phyloP scores from a whole-genome alignment of 30 jellyfish, hydroid and myxozoan species.

The Turritopsis dohrnii region DNA sequence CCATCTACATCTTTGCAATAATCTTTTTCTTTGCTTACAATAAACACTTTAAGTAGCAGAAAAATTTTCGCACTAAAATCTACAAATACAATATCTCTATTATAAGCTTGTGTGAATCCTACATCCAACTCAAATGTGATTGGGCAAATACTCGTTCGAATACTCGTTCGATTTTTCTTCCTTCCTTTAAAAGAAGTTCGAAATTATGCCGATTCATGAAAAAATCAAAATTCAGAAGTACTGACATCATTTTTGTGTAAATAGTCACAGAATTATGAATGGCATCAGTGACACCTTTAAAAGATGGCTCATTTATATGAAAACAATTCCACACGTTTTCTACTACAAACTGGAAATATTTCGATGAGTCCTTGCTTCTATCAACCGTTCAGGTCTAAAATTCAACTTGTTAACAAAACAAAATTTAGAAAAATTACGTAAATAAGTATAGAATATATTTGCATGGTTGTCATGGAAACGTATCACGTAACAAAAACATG shows the following conservation, averaged over 20 bases:
- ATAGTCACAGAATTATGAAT: background rate
- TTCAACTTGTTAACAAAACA: background rate
- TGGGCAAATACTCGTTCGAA: background rate
- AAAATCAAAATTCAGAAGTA: background rate
- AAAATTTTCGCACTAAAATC: background rate
- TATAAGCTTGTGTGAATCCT: background rate
- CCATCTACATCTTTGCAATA: background rate
- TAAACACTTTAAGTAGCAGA: background rate
- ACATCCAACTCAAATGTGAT: background rate
- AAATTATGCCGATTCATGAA: background rate
- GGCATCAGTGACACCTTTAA: no score
- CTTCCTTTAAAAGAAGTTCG: background rate
- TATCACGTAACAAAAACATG: background rate
- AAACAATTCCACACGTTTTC: no score
- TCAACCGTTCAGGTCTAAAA: background rate
- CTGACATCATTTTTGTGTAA: background rate
- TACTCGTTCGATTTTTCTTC: background rate
- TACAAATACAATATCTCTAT: background rate
- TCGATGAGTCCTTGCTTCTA: background rate
- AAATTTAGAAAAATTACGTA: background rate
- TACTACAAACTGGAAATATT: background rate
- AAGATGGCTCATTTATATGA: no score
- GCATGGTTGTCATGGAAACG: background rate
- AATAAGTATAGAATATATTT: background rate
- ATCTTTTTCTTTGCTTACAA: background rate